Evolutionary conservation across 2,113 vertebrate genomes (phyloP).

Genomic region (Macrotus californicus): DNA sequence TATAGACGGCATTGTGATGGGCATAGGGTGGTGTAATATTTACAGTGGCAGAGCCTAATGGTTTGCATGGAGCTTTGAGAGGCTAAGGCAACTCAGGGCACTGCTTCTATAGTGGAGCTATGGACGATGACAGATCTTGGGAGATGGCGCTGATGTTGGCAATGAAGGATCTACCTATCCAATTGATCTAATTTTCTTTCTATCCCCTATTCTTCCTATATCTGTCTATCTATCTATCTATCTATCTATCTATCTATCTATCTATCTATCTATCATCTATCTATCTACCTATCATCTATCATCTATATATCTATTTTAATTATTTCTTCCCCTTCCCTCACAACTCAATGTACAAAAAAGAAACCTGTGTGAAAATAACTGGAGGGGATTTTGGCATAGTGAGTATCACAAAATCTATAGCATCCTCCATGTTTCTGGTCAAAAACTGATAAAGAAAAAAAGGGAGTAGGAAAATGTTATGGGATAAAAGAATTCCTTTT

Average conservation of each 20-base stretch:
- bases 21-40: not conserved
- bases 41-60: not conserved
- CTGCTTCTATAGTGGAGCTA: not conserved
- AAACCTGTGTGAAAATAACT: not conserved
- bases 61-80: not conserved
- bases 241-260: not conserved
- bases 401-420: not conserved
- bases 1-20: not conserved
- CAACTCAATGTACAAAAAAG: not conserved
- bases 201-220: not conserved
- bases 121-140: not conserved
- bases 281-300: not conserved
- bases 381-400: not conserved
- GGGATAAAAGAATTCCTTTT: not conserved
- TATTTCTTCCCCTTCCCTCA: not conserved
- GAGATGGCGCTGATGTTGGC: not conserved
- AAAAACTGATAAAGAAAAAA: not conserved
- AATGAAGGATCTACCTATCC: not conserved
- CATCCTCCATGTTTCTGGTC: not conserved
- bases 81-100: not conserved
- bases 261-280: not conserved
- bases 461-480: not conserved
- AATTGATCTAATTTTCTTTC: not conserved
- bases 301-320: not conserved
- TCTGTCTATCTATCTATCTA: not conserved